Evolutionary conservation across 2,888 invertebrate species (phyloP).

Genomic region (Trichogramma dendrolimi): DNA sequence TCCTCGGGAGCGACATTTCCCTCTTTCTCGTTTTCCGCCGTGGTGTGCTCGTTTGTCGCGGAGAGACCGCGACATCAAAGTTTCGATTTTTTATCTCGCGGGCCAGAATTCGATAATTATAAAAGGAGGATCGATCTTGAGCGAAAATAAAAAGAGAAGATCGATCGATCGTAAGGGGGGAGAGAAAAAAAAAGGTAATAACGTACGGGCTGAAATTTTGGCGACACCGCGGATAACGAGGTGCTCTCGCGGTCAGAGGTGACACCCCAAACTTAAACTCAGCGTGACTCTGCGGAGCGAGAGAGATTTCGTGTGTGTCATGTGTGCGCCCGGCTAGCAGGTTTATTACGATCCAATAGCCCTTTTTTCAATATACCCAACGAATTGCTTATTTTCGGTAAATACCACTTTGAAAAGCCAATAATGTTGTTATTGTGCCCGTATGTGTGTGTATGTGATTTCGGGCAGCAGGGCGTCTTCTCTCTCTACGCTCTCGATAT

Average conservation of each 20-base stretch:
- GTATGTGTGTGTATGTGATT: constrained; percentile 37
- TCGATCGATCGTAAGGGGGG: neutral
- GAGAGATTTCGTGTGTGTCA: too few species aligned
- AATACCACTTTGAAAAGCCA: constrained; percentile 53
- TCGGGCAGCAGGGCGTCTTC: neutral
- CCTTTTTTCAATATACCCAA: constrained; percentile 41
- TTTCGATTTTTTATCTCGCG: too few species aligned
- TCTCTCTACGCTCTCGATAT: constrained; percentile 30
- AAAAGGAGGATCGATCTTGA: too few species aligned
- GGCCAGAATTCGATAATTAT: too few species aligned
- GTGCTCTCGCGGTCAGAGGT: neutral
- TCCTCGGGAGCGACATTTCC: too few species aligned
- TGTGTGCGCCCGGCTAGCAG: too few species aligned
- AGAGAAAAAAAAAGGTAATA: neutral
- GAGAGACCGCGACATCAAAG: too few species aligned
- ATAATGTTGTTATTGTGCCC: constrained; percentile 51
- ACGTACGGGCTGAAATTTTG: neutral
- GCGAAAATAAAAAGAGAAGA: neutral
- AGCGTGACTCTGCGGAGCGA: constrained; percentile 13
- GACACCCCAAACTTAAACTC: neutral
- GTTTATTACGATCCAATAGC: too few species aligned
- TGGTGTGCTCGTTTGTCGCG: too few species aligned
- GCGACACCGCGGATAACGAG: neutral
- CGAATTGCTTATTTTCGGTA: constrained; percentile 53
- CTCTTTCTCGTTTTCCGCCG: too few species aligned